These are phyloP conservation scores for Eulemur rufifrons DNA, from an alignment of 2,113 vertebrate genomes.

Conservation along the genomic window DNA sequence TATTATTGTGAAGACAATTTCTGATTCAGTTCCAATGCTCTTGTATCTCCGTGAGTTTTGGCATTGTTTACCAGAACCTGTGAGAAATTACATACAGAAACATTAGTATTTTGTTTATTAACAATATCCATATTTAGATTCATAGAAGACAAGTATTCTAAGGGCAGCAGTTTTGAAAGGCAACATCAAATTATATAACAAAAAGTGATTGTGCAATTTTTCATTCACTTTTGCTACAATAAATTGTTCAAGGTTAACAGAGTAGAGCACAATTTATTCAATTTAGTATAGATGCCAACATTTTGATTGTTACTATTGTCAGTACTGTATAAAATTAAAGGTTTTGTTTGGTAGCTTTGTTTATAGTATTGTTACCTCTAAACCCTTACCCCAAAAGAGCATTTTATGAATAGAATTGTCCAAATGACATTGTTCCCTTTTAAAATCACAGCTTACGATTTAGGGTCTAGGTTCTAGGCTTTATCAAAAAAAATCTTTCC, in stretches of 20 bases:
- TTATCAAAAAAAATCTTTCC: background rate
- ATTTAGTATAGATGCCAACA: background rate
- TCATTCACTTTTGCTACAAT: conserved; percentile 32
- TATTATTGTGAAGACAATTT: conserved; percentile 84
- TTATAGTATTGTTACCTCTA: background rate
- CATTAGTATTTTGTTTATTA: background rate
- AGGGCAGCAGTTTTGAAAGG: background rate
- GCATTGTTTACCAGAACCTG: conserved; percentile 92
- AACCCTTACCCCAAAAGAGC: background rate
- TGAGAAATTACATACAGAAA: conserved; percentile 39
- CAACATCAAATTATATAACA: background rate
- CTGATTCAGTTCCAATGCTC: conserved; percentile 88
- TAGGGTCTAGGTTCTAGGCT: background rate
- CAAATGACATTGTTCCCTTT: background rate
- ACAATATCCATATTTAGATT: background rate
- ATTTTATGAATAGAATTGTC: background rate
- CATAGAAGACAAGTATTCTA: background rate
- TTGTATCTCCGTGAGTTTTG: conserved; percentile 86
- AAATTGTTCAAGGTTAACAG: background rate
- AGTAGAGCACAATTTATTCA: background rate
- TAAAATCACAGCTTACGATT: background rate
- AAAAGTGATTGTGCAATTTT: background rate
- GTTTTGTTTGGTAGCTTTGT: background rate
- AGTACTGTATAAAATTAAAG: background rate
- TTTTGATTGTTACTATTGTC: background rate